Evolutionary conservation across 2,113 vertebrate genomes (phyloP), one percentile per base, ranked within the genome.

Genomic region (Apaloderma vittatum): DNA sequence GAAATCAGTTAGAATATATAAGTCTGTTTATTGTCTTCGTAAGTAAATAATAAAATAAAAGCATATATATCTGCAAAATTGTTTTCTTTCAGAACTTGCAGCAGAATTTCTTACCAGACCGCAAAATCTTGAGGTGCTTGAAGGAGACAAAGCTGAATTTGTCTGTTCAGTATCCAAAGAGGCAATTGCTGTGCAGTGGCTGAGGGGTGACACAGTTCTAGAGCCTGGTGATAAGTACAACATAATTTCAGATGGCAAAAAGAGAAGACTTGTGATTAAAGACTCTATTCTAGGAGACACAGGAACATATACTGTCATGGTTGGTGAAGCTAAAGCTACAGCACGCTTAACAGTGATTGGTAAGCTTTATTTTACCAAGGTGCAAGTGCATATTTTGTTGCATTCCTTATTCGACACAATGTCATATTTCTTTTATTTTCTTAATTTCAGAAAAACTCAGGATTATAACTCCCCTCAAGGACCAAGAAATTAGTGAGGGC

Each of bases 131-230:
- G 99, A 99, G 91, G 98, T 99, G 83, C 98, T 99, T 93, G 99
- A 99, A 97, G 99, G 99, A 94, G 98, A 99, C 96, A 99, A 99
- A 95, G 99, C 99, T 43, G 98, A 99, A 97, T 99, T 99, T 98
- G 97, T 97, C 77, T 99, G 99, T 95, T 97, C 99, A 7, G 99
- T 99, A 83, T 99, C 99, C 72, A 99, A 99, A 89, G 99, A 99
- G 45, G 98, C 98, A 57, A 99, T 99, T 66, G 96, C 98, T 89
- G 99, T 99, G 22, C 98, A 98, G 77, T 99, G 99, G 99, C 98
- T 99, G 89, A 98, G 98, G 80, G 99, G 98, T 29, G 98, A 99
- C 91, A 94, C 97, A 61, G 98, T 99, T 29, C 97, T 99, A 37
- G 97, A 98, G 80, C 27, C 97, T 46, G 98, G 98, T 82, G 99